Conservation (phyloP, 2,113 vertebrate genomes). For the Lutjanus erythropterus region DNA sequence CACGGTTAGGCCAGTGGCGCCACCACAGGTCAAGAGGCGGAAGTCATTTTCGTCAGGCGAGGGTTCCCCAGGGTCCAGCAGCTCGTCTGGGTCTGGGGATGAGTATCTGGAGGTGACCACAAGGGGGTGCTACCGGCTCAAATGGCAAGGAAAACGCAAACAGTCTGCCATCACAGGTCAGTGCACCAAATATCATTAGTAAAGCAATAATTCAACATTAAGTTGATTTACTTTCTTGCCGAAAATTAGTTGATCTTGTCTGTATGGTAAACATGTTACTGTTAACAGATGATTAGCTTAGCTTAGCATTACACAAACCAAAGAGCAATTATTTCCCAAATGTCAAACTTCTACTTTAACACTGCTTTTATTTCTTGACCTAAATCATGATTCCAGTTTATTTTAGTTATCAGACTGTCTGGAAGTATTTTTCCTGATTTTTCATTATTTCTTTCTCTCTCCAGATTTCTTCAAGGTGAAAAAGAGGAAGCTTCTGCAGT, state of each 20-base stretch:
- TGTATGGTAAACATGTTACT: not conserved
- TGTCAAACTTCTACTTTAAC: not conserved
- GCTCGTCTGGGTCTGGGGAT: constrained; percentile 58
- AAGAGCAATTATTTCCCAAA: not conserved
- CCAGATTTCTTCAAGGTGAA: constrained; percentile 86
- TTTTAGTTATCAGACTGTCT: not conserved
- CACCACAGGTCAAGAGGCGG: not conserved
- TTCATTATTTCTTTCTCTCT: not conserved
- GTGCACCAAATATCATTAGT: not conserved
- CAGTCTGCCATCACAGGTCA: constrained; percentile 85
- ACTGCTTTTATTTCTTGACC: not conserved
- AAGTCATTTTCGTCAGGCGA: not conserved
- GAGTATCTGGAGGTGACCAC: constrained; percentile 77
- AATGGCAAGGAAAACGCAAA: constrained; percentile 65
- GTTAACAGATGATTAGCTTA: not conserved
- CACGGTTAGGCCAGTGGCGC: constrained; percentile 33
- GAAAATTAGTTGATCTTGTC: no score
- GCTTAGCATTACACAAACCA: not conserved
- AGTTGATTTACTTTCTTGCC: not conserved
- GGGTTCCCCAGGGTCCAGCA: constrained; percentile 46
- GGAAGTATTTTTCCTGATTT: not conserved
- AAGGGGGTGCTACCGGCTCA: constrained; percentile 60
- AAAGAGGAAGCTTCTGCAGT: constrained; percentile 76
- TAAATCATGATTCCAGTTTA: no score
- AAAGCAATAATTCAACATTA: not conserved